Base-by-base conservation (phyloP, 2,113 vertebrate species). In the Alosa alosa region DNA sequence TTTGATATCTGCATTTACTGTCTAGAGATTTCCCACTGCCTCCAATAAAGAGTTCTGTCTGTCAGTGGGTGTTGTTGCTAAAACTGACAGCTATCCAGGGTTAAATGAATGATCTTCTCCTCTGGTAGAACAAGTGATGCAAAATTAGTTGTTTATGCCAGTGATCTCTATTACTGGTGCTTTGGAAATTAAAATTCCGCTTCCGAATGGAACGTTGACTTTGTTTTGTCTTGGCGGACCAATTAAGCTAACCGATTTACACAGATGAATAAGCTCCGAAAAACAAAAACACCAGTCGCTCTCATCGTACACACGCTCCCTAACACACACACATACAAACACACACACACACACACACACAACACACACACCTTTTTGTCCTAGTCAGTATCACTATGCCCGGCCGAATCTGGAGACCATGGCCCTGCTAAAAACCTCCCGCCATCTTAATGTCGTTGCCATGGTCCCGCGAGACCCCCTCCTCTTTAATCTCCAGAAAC, bases 401-500 rank as follows among this genome's bases (percentile, higher is more conserved):
- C 60, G 25, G n/a, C 60, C 25, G 25, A 68, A n/a, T 31, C 25
- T 25, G 60, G 25, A 15, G 91, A 88, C 82, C 78, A 89, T 82
- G 78, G 52, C 86, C 52, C 85, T 47, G 49, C 41, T 8, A 41
- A 68, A 52, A 55, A 11, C 6, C 85, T 41, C 49, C 13, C 31
- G 88, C 87, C 90, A 89, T 93, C 90, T 91, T 89, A 87, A 85
- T 88, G 88, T 89, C 86, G 90, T 90, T 89, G 4, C 83, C 64
- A 60, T 81, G 86, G 81, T 93, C 92, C 90, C 92, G 22, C 6
- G 90, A 90, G 93, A 90, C 83, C 91, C 92, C 92, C 93, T 93
- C 91, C 94, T 95, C 96, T 97, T 97, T 97, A 96, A 97, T 97
- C 95, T 96, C 31, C 25, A 55, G 52, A 55, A 18, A 55, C 52